phyloP scores from a whole-genome alignment of 2,888 invertebrate genomes.

The Chromoteleia sp. region DNA sequence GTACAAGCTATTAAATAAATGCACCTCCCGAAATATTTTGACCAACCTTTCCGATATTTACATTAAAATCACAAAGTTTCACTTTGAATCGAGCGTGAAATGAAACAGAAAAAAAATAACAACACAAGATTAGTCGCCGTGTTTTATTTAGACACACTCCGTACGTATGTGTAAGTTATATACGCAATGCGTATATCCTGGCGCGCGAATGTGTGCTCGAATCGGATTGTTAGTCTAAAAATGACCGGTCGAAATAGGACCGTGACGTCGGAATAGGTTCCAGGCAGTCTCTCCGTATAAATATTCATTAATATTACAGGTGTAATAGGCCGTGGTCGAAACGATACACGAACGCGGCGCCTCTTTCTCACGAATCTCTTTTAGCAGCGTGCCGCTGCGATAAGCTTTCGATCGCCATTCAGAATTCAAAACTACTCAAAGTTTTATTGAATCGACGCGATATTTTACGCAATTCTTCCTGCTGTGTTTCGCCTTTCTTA shows the following conservation, averaged over 20 bases:
- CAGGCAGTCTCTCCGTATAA: constrained; percentile 71
- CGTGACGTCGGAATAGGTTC: constrained; percentile 67
- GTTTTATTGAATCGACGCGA: constrained; percentile 48
- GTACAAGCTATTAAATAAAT: neutral
- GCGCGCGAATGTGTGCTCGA: constrained; percentile 54
- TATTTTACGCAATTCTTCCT: constrained; percentile 40
- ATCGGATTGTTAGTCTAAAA: constrained; percentile 68
- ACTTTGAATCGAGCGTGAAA: constrained; percentile 36
- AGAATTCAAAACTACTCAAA: constrained; percentile 52
- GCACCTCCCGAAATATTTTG: constrained; percentile 37
- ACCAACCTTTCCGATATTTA: constrained; percentile 21
- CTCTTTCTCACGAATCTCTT: constrained; percentile 70
- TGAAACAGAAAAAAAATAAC: constrained; percentile 38
- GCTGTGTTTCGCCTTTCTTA: constrained; percentile 22
- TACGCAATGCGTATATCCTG: constrained; percentile 51
- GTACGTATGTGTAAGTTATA: constrained; percentile 60
- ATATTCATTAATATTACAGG: constrained; percentile 76
- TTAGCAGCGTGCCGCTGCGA: constrained; percentile 58
- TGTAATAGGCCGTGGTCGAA: constrained; percentile 72
- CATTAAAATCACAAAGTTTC: constrained; percentile 47
- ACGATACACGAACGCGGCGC: constrained; percentile 65
- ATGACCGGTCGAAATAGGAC: constrained; percentile 64
- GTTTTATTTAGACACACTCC: constrained; percentile 54
- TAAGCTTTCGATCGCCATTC: constrained; percentile 56
- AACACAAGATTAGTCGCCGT: constrained; percentile 15